Evolutionary conservation across 2,888 invertebrate genomes (phyloP).

Genomic region (Xestoiulus laeticollis): DNA sequence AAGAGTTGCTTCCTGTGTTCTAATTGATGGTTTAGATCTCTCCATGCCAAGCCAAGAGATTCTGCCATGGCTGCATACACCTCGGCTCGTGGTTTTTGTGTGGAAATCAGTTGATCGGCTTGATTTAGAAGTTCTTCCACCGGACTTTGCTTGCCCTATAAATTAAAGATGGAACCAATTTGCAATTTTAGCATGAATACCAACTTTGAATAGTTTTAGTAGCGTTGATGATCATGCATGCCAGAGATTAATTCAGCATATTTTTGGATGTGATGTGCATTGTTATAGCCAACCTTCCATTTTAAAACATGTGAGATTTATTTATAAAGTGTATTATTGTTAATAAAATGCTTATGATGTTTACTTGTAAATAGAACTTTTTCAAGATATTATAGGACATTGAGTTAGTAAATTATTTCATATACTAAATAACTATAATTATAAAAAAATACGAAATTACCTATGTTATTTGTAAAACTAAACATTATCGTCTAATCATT

Average conservation of each 20-base stretch:
- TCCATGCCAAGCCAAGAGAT: slow-evolving; percentile 73
- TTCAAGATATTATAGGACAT: too few relatives aligned
- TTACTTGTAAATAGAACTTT: too few relatives aligned
- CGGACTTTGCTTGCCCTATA: slow-evolving; percentile 84
- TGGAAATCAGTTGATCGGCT: slow-evolving; percentile 84
- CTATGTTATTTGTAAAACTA: neutral
- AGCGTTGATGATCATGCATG: neutral
- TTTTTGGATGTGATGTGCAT: too few relatives aligned
- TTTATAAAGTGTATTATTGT: too few relatives aligned
- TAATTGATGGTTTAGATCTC: slow-evolving; percentile 80
- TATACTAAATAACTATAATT: too few relatives aligned
- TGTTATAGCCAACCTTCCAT: too few relatives aligned
- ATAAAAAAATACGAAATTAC: too few relatives aligned
- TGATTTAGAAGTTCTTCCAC: slow-evolving; percentile 85
- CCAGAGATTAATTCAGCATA: too few relatives aligned
- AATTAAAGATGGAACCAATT: slow-evolving; percentile 5
- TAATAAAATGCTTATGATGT: too few relatives aligned
- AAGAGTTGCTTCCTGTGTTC: slow-evolving; percentile 80
- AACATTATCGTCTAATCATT: neutral
- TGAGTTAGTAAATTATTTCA: too few relatives aligned
- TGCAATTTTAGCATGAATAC: neutral
- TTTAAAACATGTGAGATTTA: too few relatives aligned
- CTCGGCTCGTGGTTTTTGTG: slow-evolving; percentile 75
- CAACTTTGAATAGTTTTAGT: neutral
- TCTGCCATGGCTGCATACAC: slow-evolving; percentile 91